Evolutionary conservation across 2,888 invertebrate species (phyloP).

Genomic region (Temnothorax ravouxi): DNA sequence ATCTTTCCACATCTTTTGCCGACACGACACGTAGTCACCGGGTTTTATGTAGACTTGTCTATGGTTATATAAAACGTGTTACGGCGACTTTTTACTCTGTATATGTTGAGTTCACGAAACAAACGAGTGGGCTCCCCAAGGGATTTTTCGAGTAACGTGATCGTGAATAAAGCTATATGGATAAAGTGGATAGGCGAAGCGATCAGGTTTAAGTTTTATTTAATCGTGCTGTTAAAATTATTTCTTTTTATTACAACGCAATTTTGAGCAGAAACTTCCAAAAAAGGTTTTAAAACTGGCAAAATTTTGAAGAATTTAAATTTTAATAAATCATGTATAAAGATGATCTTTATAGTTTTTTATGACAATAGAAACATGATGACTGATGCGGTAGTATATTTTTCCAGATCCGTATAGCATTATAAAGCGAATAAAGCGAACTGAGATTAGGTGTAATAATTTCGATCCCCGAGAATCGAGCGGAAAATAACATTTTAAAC

Average conservation of each 20-base stretch:
- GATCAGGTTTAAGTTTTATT: neutral
- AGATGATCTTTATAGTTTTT: neutral
- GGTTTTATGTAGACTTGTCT: slow-evolving; percentile 27
- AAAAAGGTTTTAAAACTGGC: neutral
- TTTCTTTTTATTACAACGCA: no score
- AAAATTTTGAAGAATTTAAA: neutral
- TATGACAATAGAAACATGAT: neutral
- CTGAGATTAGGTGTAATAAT: neutral
- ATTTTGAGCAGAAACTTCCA: neutral
- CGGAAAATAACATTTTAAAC: slow-evolving; percentile 8
- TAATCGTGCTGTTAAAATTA: neutral
- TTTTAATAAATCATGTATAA: neutral
- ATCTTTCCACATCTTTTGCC: slow-evolving; percentile 45
- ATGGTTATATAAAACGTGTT: slow-evolving; percentile 7
- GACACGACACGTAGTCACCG: slow-evolving; percentile 50
- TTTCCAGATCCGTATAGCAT: neutral
- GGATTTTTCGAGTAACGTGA: neutral
- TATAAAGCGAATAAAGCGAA: neutral
- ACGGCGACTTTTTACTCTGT: neutral
- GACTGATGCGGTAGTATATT: neutral
- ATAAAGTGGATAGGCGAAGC: neutral
- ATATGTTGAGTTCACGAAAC: neutral
- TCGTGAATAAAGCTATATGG: neutral
- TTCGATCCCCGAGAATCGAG: neutral
- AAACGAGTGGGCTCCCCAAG: neutral